Conservation (phyloP, 2,113 vertebrate genomes). For the Periophthalmodon schlosseri region DNA sequence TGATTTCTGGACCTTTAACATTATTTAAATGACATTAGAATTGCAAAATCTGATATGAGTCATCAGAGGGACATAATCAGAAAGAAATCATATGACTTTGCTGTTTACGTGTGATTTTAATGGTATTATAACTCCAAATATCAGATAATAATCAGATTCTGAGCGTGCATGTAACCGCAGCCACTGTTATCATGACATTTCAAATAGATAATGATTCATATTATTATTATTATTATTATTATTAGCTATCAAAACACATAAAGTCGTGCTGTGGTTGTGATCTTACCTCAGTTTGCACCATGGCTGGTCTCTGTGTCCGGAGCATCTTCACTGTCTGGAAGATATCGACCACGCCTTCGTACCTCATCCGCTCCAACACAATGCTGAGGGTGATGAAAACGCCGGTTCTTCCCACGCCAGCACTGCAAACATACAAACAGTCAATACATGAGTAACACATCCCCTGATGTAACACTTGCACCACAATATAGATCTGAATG, state of each 20-base stretch:
- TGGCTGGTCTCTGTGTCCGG: slow-evolving; percentile 95
- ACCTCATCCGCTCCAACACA: slow-evolving; percentile 96
- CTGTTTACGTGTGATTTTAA: no score
- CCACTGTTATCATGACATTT: no score
- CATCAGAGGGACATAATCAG: no score
- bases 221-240: background rate
- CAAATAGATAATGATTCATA: no score
- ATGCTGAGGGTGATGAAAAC: slow-evolving; percentile 98
- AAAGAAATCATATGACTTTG: no score
- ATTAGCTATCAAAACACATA: background rate
- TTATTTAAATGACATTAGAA: no score
- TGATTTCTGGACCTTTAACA: no score
- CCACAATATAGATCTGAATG: background rate
- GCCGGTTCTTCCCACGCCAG: slow-evolving; percentile 92
- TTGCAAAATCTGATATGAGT: no score
- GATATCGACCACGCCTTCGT: slow-evolving; percentile 97
- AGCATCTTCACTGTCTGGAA: slow-evolving; percentile 99
- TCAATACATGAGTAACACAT: background rate
- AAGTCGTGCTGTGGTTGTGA: background rate
- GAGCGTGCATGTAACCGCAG: no score
- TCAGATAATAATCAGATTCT: no score
- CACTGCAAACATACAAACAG: slow-evolving; percentile 70
- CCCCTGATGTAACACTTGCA: background rate
- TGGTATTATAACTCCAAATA: no score
- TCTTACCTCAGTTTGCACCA: slow-evolving; percentile 97